Conservation (phyloP, 2,888 invertebrate species). For the Clistopyga incitator region DNA sequence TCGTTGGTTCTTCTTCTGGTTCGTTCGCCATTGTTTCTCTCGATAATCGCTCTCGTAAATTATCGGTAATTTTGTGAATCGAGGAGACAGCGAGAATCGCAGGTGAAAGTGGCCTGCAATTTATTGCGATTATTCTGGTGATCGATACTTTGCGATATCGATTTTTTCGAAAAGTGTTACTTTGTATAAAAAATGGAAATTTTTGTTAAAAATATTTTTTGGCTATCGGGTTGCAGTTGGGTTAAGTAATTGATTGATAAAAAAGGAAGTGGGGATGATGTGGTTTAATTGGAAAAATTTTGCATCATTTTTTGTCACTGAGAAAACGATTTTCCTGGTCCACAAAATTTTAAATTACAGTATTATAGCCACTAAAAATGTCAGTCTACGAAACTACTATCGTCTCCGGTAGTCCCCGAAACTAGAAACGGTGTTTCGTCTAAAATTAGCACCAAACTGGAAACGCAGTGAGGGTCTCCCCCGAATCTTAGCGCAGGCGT, state of each 20-base stretch:
- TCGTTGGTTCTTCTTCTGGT: constrained; percentile 13
- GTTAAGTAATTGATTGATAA: too few species aligned
- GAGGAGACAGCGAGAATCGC: background rate
- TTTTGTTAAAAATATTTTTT: too few species aligned
- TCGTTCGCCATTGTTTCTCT: constrained; percentile 21
- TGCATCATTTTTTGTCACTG: too few species aligned
- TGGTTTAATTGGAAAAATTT: too few species aligned
- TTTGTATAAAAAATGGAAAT: too few species aligned
- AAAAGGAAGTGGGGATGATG: too few species aligned
- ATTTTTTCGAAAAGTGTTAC: too few species aligned
- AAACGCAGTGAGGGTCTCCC: constrained; percentile 29
- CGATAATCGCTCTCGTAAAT: background rate
- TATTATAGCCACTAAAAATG: background rate
- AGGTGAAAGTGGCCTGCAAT: background rate
- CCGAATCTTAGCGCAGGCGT: constrained; percentile 23
- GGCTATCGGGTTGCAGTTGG: too few species aligned
- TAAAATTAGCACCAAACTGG: constrained; percentile 65
- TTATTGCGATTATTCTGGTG: background rate
- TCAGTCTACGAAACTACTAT: constrained; percentile 2
- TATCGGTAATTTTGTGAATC: constrained; percentile 22
- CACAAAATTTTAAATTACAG: too few species aligned
- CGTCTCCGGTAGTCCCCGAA: constrained; percentile 1
- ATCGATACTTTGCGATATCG: too few species aligned
- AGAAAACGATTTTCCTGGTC: too few species aligned
- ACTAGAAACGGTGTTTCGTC: constrained; percentile 40